Base-by-base conservation (phyloP, 2,888 invertebrate genomes). In the Pterostichus madidus region DNA sequence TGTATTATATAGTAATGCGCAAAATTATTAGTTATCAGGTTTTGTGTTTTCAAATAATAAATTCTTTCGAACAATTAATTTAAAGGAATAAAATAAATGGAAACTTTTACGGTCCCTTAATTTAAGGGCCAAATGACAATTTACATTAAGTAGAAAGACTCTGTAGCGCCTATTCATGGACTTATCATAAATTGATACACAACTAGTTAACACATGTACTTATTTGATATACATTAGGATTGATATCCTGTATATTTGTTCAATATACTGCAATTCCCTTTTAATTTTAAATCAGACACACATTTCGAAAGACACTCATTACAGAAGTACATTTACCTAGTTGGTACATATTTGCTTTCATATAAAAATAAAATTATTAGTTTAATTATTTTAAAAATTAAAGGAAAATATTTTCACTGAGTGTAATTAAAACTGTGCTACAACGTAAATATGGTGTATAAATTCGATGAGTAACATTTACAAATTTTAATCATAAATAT, bases 141-240 rank as follows among this genome's bases (percentile, higher is more conserved):
- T 44, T 71, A 71, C 44, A 71, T 17, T 44, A 71, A 71, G 44
- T 71, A 71, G 68, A 71, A 71, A 71, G 68, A 71, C 68, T 71
- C 39, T 71, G 68, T 71, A 71, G 68, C 68, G 68, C 68, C 44
- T 71, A 17, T 64, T 64, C 10, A 32, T 31, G 11, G n/a, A 35
- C 1, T 64, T 35, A 5, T 35, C 31, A 31, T 59, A 64, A 64
- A 35, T 35, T 6, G 32, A 39, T 64, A 64, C 32, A 39, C 39
- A 39, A 39, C 39, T 39, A 39, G 39, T 39, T 39, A 39, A 39
- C 39, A 39, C 39, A 39, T 56, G 0, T 24, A 7, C 8, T 31
- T 59, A 53, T 3, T 53, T 59, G 0, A 59, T 31, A 11, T 59
- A 59, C 59, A 59, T 24, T 56, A 56, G 15, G 17, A 56, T 56